Percentiles rank a stretch among this genome's conserved stretches.
phyloP scores from a whole-genome alignment of 2,888 invertebrate genomes.

The Syrphus vitripennis region DNA sequence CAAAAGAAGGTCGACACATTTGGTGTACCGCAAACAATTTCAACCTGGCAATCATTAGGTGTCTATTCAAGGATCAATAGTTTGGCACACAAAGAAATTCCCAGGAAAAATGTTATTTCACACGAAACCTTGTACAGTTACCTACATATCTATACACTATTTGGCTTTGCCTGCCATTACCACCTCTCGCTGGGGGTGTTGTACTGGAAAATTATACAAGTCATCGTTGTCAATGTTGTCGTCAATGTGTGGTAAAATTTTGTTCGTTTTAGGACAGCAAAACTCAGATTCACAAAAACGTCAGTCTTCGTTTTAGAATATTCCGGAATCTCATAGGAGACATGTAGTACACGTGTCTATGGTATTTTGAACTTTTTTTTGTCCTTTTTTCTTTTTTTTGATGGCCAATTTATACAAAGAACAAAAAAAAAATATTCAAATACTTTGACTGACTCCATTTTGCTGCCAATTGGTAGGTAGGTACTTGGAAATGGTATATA shows the following conservation, averaged over 20 bases:
- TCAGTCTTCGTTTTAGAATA: conserved; percentile 24
- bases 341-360: background rate
- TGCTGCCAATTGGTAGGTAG: background rate
- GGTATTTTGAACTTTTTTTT: background rate
- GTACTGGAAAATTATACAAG: conserved; percentile 45
- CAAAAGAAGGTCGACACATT: conserved; percentile 55
- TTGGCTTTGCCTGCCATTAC: background rate
- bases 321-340: conserved; percentile 20
- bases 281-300: conserved; percentile 20
- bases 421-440: background rate
- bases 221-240: background rate
- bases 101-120: conserved; percentile 48
- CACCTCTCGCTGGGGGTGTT: conserved; percentile 22
- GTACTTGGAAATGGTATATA: background rate
- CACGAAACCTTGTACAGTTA: conserved; percentile 14
- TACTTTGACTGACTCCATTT: conserved; percentile 20
- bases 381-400: too few relatives aligned
- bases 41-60: conserved; percentile 49
- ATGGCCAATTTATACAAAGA: background rate
- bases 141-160: background rate
- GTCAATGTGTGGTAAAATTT: background rate
- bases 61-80: conserved; percentile 60
- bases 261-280: conserved; percentile 23
- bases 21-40: conserved; percentile 50
- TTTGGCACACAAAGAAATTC: conserved; percentile 31